A percentile compares a stretch with the other conserved stretches of the same genome.
Evolutionary conservation across 2,113 vertebrate genomes (phyloP).

Genomic region (Peucedramus taeniatus): DNA sequence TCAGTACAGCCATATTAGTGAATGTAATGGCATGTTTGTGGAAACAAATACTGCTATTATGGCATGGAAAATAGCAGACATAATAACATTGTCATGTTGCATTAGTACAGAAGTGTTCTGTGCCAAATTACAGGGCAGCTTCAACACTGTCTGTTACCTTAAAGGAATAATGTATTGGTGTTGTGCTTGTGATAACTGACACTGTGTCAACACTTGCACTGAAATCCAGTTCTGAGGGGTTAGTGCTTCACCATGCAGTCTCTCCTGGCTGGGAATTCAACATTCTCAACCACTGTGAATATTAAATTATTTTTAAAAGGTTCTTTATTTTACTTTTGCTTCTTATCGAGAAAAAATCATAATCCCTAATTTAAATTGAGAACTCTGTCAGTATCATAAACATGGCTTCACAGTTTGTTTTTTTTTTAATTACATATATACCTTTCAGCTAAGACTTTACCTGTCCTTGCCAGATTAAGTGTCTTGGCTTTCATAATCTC

Average conservation of each 20-base stretch:
- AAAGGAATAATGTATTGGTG: conserved; percentile 27
- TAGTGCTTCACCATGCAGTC: background rate
- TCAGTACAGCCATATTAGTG: conserved; percentile 18
- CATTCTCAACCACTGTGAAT: background rate
- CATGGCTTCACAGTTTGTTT: background rate
- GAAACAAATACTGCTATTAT: conserved; percentile 60
- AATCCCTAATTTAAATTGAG: background rate
- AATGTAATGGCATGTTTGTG: conserved; percentile 33
- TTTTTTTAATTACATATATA: background rate
- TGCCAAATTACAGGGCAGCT: conserved; percentile 51
- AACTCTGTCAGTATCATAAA: background rate
- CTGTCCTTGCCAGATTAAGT: background rate
- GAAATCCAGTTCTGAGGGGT: conserved; percentile 30
- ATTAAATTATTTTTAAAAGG: background rate
- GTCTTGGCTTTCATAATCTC: rapidly evolving
- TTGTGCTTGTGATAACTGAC: background rate
- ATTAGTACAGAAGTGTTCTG: conserved; percentile 48
- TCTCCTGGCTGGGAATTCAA: background rate
- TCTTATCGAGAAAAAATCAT: background rate
- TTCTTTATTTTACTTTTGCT: background rate
- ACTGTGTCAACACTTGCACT: background rate
- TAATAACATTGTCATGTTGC: conserved; percentile 64
- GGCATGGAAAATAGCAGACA: conserved; percentile 43
- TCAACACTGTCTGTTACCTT: conserved; percentile 28
- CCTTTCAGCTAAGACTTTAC: background rate